phyloP scores from a whole-genome alignment of 2,113 vertebrate genomes.

The Zootoca vivipara region DNA sequence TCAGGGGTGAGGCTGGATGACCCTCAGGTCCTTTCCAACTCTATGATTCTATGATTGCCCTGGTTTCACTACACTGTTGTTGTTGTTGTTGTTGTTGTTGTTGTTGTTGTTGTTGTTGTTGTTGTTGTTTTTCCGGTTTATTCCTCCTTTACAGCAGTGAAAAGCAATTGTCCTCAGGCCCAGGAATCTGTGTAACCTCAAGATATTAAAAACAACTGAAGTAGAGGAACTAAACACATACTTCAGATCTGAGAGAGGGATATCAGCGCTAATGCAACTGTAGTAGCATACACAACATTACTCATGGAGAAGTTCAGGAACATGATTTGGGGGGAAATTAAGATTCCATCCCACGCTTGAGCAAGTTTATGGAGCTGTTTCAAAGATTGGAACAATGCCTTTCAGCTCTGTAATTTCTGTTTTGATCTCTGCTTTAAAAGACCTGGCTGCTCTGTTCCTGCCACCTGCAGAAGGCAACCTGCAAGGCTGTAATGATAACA shows the following conservation, averaged over 20 bases:
- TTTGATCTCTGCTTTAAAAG: neutral
- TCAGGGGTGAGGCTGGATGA: no score
- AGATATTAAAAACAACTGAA: neutral
- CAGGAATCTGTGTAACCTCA: neutral
- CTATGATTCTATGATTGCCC: no score
- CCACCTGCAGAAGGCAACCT: neutral
- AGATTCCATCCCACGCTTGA: neutral
- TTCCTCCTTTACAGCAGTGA: neutral
- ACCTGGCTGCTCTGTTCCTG: neutral
- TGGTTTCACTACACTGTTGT: no score
- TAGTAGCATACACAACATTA: neutral
- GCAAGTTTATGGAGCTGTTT: neutral
- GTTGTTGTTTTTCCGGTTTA: no score
- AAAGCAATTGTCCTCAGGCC: neutral
- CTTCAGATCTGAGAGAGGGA: neutral
- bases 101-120: no score
- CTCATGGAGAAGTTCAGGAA: neutral
- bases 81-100: no score
- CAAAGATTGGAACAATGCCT: neutral
- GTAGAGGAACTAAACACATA: neutral
- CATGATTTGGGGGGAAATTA: neutral
- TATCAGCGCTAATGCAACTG: neutral
- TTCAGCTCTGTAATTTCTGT: slow-evolving; percentile 19
- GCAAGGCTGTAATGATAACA: neutral
- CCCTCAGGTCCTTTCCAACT: no score